Percentiles rank a stretch among this genome's conserved stretches.
phyloP scores from a whole-genome alignment of 2,888 invertebrate genomes.

The Watsonalla cultraria region DNA sequence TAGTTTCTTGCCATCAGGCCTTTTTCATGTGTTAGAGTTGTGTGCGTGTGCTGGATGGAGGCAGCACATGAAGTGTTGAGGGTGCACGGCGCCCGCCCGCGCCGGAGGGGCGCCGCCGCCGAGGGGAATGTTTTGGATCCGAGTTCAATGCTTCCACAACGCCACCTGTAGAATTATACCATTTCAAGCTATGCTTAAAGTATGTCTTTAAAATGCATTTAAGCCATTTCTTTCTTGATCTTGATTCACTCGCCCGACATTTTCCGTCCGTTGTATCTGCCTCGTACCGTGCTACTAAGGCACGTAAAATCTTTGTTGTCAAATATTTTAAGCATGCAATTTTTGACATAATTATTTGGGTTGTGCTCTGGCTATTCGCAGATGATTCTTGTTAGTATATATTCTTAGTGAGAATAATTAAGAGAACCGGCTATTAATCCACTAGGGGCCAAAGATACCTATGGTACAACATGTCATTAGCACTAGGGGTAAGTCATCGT shows the following conservation, averaged over 20 bases:
- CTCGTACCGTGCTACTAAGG: background rate
- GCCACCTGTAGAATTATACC: conserved; percentile 42
- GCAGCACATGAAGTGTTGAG: conserved; percentile 44
- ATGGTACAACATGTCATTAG: conserved; percentile 28
- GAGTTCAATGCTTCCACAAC: conserved; percentile 56
- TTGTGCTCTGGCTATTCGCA: too few species aligned
- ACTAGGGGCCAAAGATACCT: conserved; percentile 24
- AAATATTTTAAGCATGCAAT: too few species aligned
- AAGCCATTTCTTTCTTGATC: background rate
- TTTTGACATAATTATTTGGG: too few species aligned
- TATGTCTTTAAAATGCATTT: background rate
- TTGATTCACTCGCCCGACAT: background rate
- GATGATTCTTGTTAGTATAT: background rate
- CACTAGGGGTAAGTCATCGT: conserved; percentile 46
- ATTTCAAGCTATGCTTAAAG: background rate
- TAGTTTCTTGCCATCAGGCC: conserved; percentile 46
- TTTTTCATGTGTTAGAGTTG: conserved; percentile 42
- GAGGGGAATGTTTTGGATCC: conserved; percentile 48
- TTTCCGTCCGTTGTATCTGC: background rate
- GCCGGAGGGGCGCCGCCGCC: conserved; percentile 15
- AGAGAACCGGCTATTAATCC: conserved; percentile 11
- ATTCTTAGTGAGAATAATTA: background rate
- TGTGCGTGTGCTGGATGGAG: conserved; percentile 30
- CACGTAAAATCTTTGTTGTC: too few species aligned
- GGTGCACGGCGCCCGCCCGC: conserved; percentile 35